These are phyloP conservation scores for Trochalopteron elliotii DNA, from an alignment of 2,113 vertebrate species.

Conservation along the genomic window DNA sequence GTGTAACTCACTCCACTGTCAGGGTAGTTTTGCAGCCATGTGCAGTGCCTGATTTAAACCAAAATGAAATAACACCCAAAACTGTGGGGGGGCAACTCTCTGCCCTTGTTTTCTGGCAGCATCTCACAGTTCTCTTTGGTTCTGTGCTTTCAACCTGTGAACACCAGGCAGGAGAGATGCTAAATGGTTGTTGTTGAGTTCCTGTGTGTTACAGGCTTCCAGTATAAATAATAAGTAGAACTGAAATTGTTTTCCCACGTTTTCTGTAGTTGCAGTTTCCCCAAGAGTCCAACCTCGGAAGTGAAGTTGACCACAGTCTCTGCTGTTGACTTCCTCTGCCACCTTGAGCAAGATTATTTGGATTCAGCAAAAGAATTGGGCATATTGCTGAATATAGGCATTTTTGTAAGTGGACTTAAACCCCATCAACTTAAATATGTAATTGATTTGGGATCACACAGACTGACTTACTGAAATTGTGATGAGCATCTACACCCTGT, in stretches of 20 bases:
- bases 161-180: not conserved
- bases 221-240: not conserved
- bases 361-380: not conserved
- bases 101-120: not conserved
- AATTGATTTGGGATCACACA: not conserved
- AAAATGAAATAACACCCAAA: not conserved
- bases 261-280: not conserved
- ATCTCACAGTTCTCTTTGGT: rapidly evolving
- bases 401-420: not conserved
- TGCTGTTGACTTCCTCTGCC: not conserved
- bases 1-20: not conserved
- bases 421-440: rapidly evolving
- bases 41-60: not conserved
- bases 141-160: rapidly evolving
- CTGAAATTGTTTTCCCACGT: not conserved
- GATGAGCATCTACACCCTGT: not conserved
- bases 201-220: not conserved
- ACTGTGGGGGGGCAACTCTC: not conserved
- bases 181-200: not conserved
- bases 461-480: not conserved
- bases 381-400: not conserved
- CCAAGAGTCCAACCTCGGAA: rapidly evolving
- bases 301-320: not conserved
- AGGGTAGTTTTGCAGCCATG: not conserved
- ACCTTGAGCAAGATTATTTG: not conserved